phyloP scores from a whole-genome alignment of 2,797 vertebrate genomes.

The Chelon auratus region DNA sequence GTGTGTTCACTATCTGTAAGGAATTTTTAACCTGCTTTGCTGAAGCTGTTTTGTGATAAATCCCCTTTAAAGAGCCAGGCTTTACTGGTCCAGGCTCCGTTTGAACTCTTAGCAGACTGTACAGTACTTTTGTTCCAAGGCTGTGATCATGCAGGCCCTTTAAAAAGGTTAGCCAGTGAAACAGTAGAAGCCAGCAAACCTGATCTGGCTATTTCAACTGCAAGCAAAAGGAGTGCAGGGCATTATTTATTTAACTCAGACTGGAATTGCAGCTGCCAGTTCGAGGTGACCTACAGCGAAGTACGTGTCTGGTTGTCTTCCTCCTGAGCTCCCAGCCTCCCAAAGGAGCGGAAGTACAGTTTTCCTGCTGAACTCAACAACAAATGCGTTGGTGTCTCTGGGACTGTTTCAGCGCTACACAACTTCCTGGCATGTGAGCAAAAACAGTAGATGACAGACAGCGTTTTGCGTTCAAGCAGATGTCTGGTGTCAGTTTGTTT shows the following conservation, averaged over 20 bases:
- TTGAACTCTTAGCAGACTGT: slow-evolving; percentile 28
- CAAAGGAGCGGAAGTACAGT: slow-evolving; percentile 25
- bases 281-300: slow-evolving; percentile 39
- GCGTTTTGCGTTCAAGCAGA: not conserved
- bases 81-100: slow-evolving; percentile 27
- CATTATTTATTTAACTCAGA: slow-evolving; percentile 88
- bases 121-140: slow-evolving; percentile 39
- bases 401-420: not conserved
- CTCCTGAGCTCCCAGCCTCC: slow-evolving; percentile 23
- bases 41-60: slow-evolving; percentile 49
- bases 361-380: slow-evolving; percentile 17
- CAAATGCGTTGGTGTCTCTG: slow-evolving; percentile 1
- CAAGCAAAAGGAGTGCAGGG: slow-evolving; percentile 62
- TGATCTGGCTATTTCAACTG: slow-evolving; percentile 74
- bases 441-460: slow-evolving; percentile 4
- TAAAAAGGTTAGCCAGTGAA: slow-evolving; percentile 73
- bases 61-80: slow-evolving; percentile 29
- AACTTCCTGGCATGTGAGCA: slow-evolving; percentile 18
- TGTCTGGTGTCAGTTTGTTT: not conserved
- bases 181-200: slow-evolving; percentile 84
- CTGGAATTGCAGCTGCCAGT: slow-evolving; percentile 51
- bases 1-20: slow-evolving; percentile 5
- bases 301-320: slow-evolving; percentile 28
- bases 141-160: slow-evolving; percentile 42
- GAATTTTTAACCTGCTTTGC: slow-evolving; percentile 40